Evolutionary conservation across 2,797 vertebrate genomes (phyloP), one percentile per base, ranked within the genome.

Genomic region (Paramormyrops hopkinsi): DNA sequence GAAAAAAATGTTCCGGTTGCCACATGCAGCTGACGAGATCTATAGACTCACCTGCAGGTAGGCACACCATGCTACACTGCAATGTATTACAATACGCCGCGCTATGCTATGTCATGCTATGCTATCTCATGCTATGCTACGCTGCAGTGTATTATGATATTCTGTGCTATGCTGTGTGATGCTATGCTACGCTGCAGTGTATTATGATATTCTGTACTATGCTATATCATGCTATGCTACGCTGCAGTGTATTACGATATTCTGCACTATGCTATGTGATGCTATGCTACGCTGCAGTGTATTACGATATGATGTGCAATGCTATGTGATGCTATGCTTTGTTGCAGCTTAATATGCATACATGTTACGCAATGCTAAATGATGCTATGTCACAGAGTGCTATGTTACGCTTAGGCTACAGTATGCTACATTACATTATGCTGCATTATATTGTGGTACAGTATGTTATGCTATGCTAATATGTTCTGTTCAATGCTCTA

Each of bases 21-120:
- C 97, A 95, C 97, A 96, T 92, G 94, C 97, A 92, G 96, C 97
- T 94, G 98, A 99, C 94, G 98, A 98, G 95, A 97, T 97, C 94
- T 98, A 98, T 96, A 97, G 97, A 93, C 96, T 99, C 93, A 96
- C 97, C 95, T 99, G 98, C 98, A 99, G 98, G 97, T 99, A 96
- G 62, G 37, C 4, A 59, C 25, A 25, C 29, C 46, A 4, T 41
- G 29, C 65, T 73, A 14, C 12, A 1, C 12, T 73, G 29, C 65
- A 14, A 14, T 73, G 25, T 37, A 73, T 73, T 73, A 33, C 1
- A 29, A 73, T 14, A 14, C 25, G 12, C 65, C 0, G 12, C 29
- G 1, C 9, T 69, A 69, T 33, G 62, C 62, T 62, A 62, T 11
- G 59, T 62, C 0, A 25, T 4, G 19, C 19, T 59, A 65, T 11